Evolutionary conservation across 2,113 vertebrate species (phyloP).

Genomic region (Picathartes gymnocephalus): DNA sequence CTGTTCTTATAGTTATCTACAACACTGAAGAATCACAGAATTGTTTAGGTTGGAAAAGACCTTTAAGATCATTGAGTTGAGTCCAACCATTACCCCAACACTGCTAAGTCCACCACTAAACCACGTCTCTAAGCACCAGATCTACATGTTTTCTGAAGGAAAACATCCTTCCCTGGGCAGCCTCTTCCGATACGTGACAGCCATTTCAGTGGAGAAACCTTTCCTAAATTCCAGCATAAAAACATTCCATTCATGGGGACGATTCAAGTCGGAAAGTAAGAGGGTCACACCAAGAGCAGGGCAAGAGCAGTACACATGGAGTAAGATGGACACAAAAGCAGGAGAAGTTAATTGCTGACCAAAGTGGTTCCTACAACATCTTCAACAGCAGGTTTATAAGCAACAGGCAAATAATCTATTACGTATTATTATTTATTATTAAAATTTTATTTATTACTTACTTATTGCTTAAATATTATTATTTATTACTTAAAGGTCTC

Average conservation of each 20-base stretch:
- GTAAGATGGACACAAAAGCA: background rate
- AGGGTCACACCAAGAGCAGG: background rate
- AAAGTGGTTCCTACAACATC: background rate
- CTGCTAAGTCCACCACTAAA: background rate
- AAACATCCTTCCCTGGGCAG: background rate
- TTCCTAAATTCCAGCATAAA: background rate
- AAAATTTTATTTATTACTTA: background rate
- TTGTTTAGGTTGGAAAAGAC: background rate
- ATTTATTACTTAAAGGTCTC: background rate
- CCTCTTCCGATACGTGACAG: background rate
- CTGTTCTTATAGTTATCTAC: background rate
- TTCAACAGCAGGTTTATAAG: background rate
- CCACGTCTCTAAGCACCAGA: background rate
- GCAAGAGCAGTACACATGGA: background rate
- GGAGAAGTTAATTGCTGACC: background rate
- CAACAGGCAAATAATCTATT: background rate
- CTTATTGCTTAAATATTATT: background rate
- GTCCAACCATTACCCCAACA: background rate
- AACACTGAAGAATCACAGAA: background rate
- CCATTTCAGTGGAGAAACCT: background rate
- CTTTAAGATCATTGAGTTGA: background rate
- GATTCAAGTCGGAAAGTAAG: background rate
- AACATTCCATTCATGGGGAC: background rate
- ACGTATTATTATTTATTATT: background rate
- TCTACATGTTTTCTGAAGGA: background rate